Evolutionary conservation across 2,797 vertebrate genomes (phyloP).

Genomic region (Sebastes vulpes): DNA sequence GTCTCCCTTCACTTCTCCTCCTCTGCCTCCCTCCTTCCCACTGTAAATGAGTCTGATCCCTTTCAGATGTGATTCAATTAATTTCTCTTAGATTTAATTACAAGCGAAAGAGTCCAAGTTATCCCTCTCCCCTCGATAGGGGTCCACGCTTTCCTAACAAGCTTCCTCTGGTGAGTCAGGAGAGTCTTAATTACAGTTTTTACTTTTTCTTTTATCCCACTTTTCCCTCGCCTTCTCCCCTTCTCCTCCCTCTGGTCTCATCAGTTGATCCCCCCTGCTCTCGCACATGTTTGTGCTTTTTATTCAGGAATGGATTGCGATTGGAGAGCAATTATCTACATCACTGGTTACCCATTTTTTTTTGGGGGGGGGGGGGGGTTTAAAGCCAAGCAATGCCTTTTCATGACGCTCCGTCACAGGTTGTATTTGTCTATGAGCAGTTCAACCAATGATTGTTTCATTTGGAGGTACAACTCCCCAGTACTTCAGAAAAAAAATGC

Average conservation of each 20-base stretch:
- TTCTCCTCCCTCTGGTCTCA: constrained; percentile 57
- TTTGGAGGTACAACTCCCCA: not conserved
- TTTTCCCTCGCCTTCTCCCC: constrained; percentile 64
- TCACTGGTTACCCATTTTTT: constrained; percentile 22
- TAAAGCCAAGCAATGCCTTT: not conserved
- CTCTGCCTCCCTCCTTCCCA: constrained; percentile 73
- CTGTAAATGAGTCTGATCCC: constrained; percentile 87
- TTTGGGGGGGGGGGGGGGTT: not conserved
- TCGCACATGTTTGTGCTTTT: constrained; percentile 47
- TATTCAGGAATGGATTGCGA: constrained; percentile 29
- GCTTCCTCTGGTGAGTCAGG: constrained; percentile 83
- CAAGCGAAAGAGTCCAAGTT: constrained; percentile 86
- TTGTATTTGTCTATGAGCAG: not conserved
- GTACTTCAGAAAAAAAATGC: no score
- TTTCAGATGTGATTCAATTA: constrained; percentile 90
- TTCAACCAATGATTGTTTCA: not conserved
- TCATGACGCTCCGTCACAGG: not conserved
- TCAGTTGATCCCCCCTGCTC: constrained; percentile 42
- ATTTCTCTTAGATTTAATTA: constrained; percentile 91
- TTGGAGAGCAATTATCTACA: constrained; percentile 37
- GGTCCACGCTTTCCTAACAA: constrained; percentile 84
- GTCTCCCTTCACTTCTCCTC: constrained; percentile 67
- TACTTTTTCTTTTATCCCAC: constrained; percentile 80
- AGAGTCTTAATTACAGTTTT: constrained; percentile 88
- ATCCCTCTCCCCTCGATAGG: constrained; percentile 83